Percentiles rank a stretch among this genome's conserved stretches.
Evolutionary conservation across 2,888 invertebrate genomes (phyloP).

Genomic region (Artemia sinica): DNA sequence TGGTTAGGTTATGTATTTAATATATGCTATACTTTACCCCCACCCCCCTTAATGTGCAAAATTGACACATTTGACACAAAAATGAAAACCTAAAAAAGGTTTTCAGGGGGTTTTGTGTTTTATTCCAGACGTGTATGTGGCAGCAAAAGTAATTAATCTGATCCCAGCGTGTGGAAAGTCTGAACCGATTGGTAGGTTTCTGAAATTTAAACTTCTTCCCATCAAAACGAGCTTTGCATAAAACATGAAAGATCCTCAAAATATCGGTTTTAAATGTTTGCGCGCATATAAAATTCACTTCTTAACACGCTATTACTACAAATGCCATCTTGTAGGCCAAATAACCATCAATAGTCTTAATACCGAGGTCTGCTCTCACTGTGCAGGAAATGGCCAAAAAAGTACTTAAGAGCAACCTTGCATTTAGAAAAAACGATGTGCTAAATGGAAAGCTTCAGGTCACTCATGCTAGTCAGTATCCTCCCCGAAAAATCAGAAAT

Average conservation of each 20-base stretch:
- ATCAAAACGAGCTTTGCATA: not conserved
- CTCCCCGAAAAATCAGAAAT: conserved; percentile 1
- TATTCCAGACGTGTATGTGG: no score
- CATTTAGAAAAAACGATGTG: not conserved
- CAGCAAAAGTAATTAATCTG: no score
- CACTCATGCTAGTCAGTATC: not conserved
- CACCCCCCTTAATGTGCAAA: no score
- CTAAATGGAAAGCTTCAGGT: not conserved
- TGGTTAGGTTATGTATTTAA: no score
- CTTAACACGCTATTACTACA: not conserved
- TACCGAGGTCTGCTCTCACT: conserved; percentile 1
- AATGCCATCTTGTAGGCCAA: not conserved
- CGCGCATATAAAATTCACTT: not conserved
- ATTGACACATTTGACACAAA: not conserved
- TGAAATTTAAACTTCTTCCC: not conserved
- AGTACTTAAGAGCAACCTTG: not conserved
- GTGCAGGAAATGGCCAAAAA: not conserved
- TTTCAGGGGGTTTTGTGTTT: no score
- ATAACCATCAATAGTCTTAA: not conserved
- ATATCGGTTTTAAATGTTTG: conserved; percentile 1
- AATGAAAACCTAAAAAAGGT: not conserved
- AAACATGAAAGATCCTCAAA: not conserved
- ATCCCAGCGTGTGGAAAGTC: conserved; percentile 1
- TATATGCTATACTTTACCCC: no score
- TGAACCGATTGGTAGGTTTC: conserved; percentile 2